Conservation (phyloP, 2,113 vertebrate species). For the Amphiprion percula region DNA sequence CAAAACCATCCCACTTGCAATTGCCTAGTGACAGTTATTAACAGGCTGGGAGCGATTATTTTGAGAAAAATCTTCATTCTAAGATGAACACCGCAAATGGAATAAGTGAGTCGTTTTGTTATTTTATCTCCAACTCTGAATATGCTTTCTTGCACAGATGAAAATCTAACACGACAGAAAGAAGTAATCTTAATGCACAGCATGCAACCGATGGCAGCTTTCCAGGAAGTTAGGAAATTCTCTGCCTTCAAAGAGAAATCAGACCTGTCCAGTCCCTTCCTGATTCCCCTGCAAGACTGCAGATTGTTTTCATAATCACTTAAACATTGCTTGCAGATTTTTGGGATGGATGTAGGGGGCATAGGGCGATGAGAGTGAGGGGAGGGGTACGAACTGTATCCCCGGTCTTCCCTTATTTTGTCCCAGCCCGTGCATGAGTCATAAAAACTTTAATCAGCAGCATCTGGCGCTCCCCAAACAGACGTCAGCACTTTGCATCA, state of each 20-base stretch:
- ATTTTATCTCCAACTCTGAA: slow-evolving; percentile 32
- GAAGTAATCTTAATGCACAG: slow-evolving; percentile 41
- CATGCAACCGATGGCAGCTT: slow-evolving; percentile 40
- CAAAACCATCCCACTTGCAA: slow-evolving; percentile 7
- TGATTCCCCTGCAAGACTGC: slow-evolving; percentile 43
- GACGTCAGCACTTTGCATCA: slow-evolving; percentile 80
- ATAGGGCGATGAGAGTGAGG: neutral
- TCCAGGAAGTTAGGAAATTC: slow-evolving; percentile 50
- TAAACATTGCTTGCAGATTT: slow-evolving; percentile 56
- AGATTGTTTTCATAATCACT: slow-evolving; percentile 65
- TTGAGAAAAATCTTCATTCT: slow-evolving; percentile 24
- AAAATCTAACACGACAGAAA: slow-evolving; percentile 44
- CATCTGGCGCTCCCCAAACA: slow-evolving; percentile 77
- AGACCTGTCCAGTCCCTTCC: slow-evolving; percentile 42
- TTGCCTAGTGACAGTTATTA: slow-evolving; percentile 21
- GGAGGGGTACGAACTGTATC: slow-evolving; percentile 22
- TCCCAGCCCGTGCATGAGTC: slow-evolving; percentile 72
- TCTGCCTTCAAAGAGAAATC: slow-evolving; percentile 55
- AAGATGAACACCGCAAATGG: slow-evolving; percentile 19
- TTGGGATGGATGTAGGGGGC: slow-evolving; percentile 26
- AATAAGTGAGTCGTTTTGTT: neutral
- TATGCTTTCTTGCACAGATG: slow-evolving; percentile 33
- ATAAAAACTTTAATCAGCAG: slow-evolving; percentile 81
- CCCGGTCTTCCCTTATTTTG: slow-evolving; percentile 49
- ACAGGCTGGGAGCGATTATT: slow-evolving; percentile 13